phyloP scores from a whole-genome alignment of 1,140 invertebrate species.

The Heliconius congener region DNA sequence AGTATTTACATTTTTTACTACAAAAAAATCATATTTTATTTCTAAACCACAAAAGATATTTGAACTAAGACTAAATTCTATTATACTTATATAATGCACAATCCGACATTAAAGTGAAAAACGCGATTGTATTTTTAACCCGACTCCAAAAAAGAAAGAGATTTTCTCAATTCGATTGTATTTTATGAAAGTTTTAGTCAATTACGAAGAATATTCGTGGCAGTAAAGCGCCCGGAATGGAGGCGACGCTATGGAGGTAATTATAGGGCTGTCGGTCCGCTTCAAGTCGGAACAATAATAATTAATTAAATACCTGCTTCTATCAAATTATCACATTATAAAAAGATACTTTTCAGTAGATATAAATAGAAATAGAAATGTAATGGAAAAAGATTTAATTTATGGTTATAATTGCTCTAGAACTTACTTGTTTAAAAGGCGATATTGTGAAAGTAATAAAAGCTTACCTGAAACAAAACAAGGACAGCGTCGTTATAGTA shows the following conservation, averaged over 20 bases:
- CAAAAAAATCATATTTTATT: background rate
- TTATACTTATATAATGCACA: background rate
- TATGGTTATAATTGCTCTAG: background rate
- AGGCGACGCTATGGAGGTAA: conserved; percentile 43
- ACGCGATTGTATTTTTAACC: background rate
- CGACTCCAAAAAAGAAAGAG: no score
- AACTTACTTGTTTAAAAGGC: background rate
- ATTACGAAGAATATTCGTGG: conserved; percentile 14
- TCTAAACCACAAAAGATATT: background rate
- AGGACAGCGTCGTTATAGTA: background rate
- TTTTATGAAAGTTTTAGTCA: conserved; percentile 16
- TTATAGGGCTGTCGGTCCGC: conserved; percentile 47
- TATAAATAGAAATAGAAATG: conserved; percentile 17
- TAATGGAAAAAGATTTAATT: conserved; percentile 6
- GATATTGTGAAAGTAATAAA: conserved; percentile 8
- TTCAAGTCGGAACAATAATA: conserved; percentile 52
- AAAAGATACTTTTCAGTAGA: conserved; percentile 36
- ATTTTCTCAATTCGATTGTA: background rate
- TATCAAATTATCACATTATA: conserved; percentile 51
- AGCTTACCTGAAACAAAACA: conserved; percentile 15
- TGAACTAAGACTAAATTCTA: background rate
- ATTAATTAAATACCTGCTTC: conserved; percentile 64
- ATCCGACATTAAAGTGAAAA: background rate
- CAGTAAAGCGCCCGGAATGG: conserved; percentile 33
- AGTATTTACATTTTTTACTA: no score